Base-by-base conservation (phyloP, 1,140 invertebrate species). In the roundworm (Caenorhabditis elegans) region DNA sequence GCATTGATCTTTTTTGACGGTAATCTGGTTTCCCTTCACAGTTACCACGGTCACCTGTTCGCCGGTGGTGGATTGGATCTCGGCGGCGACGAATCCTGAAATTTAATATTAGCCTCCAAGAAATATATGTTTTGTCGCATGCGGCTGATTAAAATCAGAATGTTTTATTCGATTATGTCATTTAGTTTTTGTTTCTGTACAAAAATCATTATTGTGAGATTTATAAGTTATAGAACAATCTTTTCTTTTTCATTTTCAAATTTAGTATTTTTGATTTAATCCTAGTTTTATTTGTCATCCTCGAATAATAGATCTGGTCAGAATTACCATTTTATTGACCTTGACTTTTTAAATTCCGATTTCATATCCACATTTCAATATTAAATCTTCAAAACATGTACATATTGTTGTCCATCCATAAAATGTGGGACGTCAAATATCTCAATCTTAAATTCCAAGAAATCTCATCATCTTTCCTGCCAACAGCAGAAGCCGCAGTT, bases 51-150 rank as follows among this genome's bases (percentile, higher is more conserved):
- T 94, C 91, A 98, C 95, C 90, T 98, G 92, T 87, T 99, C 97
- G 88, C 97, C 98, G 92, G 98, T 98, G 91, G 96, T 96, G 88
- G 94, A 95, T 92, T 95, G 94, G 92, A 99, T 98, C 91, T 98
- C 96, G 91, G 95, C 96, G 91, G 96, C 93, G 87, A 98, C 89
- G 93, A 96, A 98, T 88, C 88, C 88, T 90, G 49, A 80, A 84
- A 55, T 19, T 39, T 17, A n/a, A n/a, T n/a, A n/a, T n/a, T n/a
- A n/a, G n/a, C n/a, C n/a, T n/a, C n/a, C n/a, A n/a, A n/a, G n/a
- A n/a, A n/a, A n/a, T n/a, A n/a, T n/a, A n/a, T n/a, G n/a, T n/a
- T n/a, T n/a, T n/a, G n/a, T n/a, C n/a, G n/a, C n/a, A n/a, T n/a
- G n/a, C n/a, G n/a, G n/a, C n/a, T n/a, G n/a, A n/a, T 39, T 0